phyloP scores from a whole-genome alignment of 1,140 invertebrate genomes.

The Hetaerina americana region DNA sequence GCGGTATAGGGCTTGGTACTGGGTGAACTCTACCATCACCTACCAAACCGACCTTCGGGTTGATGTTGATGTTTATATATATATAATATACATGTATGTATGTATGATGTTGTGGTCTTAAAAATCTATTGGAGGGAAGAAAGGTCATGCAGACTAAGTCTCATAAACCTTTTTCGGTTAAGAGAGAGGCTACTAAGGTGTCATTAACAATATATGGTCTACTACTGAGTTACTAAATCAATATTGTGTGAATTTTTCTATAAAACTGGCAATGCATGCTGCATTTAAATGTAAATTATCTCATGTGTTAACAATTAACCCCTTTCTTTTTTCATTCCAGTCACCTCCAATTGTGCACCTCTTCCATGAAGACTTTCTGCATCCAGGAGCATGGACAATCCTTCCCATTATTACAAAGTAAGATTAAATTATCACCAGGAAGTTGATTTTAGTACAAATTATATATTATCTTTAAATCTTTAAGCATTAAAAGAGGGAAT shows the following conservation, averaged over 20 bases:
- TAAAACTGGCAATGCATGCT: background rate
- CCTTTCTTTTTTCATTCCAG: constrained; percentile 15
- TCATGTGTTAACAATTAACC: background rate
- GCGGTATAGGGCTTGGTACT: no score
- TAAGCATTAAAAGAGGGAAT: no score
- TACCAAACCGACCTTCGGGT: no score
- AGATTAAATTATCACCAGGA: constrained; percentile 7
- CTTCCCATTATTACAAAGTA: constrained; percentile 42
- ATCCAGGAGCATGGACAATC: constrained; percentile 50
- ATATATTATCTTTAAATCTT: no score
- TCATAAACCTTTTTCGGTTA: background rate
- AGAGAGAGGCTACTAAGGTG: background rate
- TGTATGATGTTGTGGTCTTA: no score
- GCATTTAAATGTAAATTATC: background rate
- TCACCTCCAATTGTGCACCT: constrained; percentile 34
- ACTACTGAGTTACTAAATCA: constrained; percentile 8
- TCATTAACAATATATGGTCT: background rate
- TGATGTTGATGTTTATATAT: no score
- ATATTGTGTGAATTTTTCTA: constrained; percentile 7
- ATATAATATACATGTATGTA: no score
- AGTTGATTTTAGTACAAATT: constrained; percentile 5
- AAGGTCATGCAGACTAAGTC: no score
- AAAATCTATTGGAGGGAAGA: no score
- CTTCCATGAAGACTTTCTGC: constrained; percentile 44
- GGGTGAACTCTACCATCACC: no score